Conservation (phyloP, 2,797 vertebrate species). For the Poecilia picta region DNA sequence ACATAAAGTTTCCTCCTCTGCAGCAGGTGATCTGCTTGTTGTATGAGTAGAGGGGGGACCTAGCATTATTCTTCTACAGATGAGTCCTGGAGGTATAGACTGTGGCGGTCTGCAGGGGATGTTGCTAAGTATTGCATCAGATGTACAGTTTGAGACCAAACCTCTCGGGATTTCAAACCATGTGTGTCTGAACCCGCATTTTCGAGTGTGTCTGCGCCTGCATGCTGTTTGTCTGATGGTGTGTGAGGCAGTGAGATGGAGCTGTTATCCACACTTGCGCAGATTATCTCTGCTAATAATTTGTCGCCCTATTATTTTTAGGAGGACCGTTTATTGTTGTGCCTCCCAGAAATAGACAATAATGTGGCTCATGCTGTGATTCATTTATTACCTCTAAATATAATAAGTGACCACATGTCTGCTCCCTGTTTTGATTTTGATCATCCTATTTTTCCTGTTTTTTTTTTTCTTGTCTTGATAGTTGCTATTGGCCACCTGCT, state of each 20-base stretch:
- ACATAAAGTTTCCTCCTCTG: slow-evolving; percentile 18
- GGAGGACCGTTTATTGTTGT: slow-evolving; percentile 60
- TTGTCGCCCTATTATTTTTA: slow-evolving; percentile 69
- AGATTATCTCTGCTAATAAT: slow-evolving; percentile 58
- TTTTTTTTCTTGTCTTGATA: not conserved
- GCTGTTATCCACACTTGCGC: slow-evolving; percentile 53
- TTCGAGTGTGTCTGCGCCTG: slow-evolving; percentile 19
- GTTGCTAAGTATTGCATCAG: slow-evolving; percentile 84
- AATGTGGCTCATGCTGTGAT: slow-evolving; percentile 59
- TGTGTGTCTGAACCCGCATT: slow-evolving; percentile 24
- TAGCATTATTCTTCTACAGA: slow-evolving; percentile 39
- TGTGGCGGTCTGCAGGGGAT: slow-evolving; percentile 62
- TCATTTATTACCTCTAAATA: slow-evolving; percentile 72
- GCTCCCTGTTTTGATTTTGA: slow-evolving; percentile 34
- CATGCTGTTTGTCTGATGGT: slow-evolving; percentile 8
- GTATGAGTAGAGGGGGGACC: slow-evolving; percentile 29
- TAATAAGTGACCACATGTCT: slow-evolving; percentile 51
- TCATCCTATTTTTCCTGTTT: slow-evolving; percentile 5
- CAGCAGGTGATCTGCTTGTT: slow-evolving; percentile 45
- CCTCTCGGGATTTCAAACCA: slow-evolving; percentile 51
- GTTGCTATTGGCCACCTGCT: not conserved
- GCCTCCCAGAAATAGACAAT: slow-evolving; percentile 70
- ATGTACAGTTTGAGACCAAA: slow-evolving; percentile 48
- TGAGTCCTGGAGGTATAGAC: slow-evolving; percentile 59
- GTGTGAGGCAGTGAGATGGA: slow-evolving; percentile 38